These are phyloP conservation scores for Aphidius ervi DNA, from an alignment of 1,140 invertebrate genomes.

Conservation along the genomic window DNA sequence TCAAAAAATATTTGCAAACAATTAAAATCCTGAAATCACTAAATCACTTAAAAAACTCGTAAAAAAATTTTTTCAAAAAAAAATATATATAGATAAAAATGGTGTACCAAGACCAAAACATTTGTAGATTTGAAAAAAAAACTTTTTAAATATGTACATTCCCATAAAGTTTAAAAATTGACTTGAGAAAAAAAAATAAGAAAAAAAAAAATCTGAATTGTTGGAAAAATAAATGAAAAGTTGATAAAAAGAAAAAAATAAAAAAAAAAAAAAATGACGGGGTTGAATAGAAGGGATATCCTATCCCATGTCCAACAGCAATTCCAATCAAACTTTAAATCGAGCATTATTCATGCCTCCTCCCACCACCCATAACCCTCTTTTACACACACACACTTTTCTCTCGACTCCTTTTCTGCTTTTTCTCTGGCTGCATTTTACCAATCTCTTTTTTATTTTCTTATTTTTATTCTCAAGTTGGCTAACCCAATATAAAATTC, in stretches of 20 bases:
- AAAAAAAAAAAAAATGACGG: not conserved
- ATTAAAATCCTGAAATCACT: too few species aligned
- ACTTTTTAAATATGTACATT: too few species aligned
- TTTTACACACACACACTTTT: not conserved
- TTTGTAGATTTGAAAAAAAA: too few species aligned
- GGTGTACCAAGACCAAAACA: too few species aligned
- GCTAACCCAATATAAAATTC: slow-evolving; percentile 22
- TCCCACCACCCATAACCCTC: not conserved
- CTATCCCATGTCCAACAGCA: slow-evolving; percentile 23
- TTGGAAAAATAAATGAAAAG: not conserved
- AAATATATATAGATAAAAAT: too few species aligned
- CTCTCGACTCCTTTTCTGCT: slow-evolving; percentile 7
- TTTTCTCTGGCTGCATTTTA: slow-evolving; percentile 16
- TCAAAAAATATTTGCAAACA: too few species aligned
- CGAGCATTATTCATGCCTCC: slow-evolving; percentile 22
- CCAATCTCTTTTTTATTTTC: slow-evolving; percentile 9
- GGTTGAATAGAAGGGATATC: slow-evolving; percentile 2
- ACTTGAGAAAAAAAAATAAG: not conserved
- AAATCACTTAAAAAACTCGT: too few species aligned
- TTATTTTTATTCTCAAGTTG: slow-evolving; percentile 6
- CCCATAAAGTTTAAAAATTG: too few species aligned
- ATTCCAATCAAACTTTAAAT: slow-evolving; percentile 25
- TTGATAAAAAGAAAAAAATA: not conserved
- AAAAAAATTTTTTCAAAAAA: too few species aligned
- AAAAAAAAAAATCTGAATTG: not conserved